Percentiles rank a stretch among this genome's conserved stretches.
These are phyloP conservation scores for Prionace glauca DNA, from an alignment of 2,797 vertebrate genomes.

Conservation along the genomic window DNA sequence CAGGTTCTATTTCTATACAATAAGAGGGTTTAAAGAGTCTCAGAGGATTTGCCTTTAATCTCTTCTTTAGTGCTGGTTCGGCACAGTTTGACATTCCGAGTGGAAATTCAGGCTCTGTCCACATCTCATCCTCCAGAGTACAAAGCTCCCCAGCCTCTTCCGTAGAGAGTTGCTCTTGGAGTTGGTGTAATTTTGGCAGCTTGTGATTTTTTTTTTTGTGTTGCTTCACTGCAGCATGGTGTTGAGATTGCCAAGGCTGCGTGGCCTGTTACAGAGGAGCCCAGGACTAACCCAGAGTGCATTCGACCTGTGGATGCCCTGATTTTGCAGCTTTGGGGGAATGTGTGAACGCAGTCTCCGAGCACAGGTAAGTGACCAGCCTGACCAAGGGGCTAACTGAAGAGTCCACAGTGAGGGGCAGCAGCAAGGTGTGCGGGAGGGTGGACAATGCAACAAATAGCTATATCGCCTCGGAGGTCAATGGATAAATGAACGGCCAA, in stretches of 20 bases:
- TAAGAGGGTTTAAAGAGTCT: constrained; percentile 6
- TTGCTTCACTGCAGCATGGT: not conserved
- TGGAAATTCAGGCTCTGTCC: not conserved
- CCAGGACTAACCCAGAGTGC: not conserved
- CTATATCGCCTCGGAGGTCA: not conserved
- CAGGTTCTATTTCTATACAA: not conserved
- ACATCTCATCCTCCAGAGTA: not conserved
- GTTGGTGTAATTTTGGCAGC: not conserved
- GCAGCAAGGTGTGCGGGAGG: not conserved
- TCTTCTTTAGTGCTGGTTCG: not conserved
- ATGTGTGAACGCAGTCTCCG: not conserved
- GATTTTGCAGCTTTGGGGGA: not conserved
- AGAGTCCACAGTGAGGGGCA: not conserved
- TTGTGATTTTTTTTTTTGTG: not conserved
- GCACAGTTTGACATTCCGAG: constrained; percentile 14
- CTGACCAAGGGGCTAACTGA: not conserved
- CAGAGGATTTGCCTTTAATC: constrained; percentile 28
- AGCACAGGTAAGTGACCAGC: not conserved
- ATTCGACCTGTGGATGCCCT: not conserved
- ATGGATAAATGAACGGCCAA: no score
- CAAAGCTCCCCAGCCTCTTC: not conserved
- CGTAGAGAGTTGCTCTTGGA: not conserved
- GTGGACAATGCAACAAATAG: rapidly evolving
- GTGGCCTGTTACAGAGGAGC: not conserved
- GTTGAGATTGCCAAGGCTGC: not conserved